Base-by-base conservation (phyloP, 2,888 invertebrate genomes). In the Thecocarcelia acutangulata region DNA sequence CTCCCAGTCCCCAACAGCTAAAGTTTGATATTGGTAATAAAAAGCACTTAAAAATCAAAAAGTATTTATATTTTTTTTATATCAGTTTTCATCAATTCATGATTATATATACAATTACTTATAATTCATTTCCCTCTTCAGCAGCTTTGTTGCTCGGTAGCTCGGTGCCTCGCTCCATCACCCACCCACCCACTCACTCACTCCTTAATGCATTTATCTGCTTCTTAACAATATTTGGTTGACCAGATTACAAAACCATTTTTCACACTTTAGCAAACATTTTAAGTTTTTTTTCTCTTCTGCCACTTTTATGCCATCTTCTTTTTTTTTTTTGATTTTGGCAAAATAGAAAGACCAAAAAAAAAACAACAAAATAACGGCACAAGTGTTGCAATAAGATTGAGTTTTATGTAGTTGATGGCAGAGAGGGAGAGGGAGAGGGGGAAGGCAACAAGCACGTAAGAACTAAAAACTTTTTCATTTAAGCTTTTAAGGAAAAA, bases 211-310 rank as follows among this genome's bases (percentile, higher is more conserved):
- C 76, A 69, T 81, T 81, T 81, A 81, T 76, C 72, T 52, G 56
- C 76, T 73, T 58, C 48, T 72, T 70, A 68, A 63, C 61, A 56
- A 72, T 77, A 37, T 70, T 74, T 74, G 69, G 74, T 82, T 82
- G 77, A 82, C 77, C 82, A 82, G 77, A 78, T 74, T 66, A 59
- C 73, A 74, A 69, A 77, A 77, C 73, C 77, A 74, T 70, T 78
- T 82, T 78, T 82, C 77, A 78, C 82, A 82, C 82, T 82, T 82
- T 81, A 74, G 73, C 81, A 77, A 77, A 69, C 73, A 81, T 74
- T 82, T 75, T 59, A 50, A 48, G 37, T 50, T 68, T 52, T 68
- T 37, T 40, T n/a, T 24, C 37, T 28, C 28, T 24, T 24, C n/a
- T 78, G 48, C 33, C 48, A 17, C 48, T 64, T 56, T 54, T 24